Conservation (phyloP, 1,140 invertebrate species). For the Trichonephila clavipes region DNA sequence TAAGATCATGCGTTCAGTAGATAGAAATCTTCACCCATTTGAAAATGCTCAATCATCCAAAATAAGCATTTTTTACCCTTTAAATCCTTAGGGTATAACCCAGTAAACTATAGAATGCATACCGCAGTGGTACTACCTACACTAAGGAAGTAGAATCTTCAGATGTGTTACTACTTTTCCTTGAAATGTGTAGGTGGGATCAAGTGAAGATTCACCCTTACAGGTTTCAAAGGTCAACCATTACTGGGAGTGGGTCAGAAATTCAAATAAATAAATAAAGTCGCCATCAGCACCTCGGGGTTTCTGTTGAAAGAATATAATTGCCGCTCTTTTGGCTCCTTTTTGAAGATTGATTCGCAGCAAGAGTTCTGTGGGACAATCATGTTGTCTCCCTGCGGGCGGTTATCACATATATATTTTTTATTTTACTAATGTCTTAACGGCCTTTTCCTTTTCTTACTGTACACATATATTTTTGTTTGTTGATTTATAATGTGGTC, state of each 20-base stretch:
- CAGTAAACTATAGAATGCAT: background rate
- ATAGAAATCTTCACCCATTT: background rate
- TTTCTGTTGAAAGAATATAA: background rate
- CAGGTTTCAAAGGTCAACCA: background rate
- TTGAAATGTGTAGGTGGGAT: background rate
- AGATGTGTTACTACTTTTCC: background rate
- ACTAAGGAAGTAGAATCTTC: too few relatives aligned
- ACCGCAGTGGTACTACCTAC: too few relatives aligned
- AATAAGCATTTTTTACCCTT: background rate
- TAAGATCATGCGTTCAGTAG: too few relatives aligned
- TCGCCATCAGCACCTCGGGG: background rate
- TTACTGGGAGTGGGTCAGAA: background rate
- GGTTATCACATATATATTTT: background rate
- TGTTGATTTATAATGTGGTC: too few relatives aligned
- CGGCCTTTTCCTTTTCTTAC: too few relatives aligned
- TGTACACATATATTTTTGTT: too few relatives aligned
- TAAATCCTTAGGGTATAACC: background rate
- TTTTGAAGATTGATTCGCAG: background rate
- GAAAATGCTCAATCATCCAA: background rate
- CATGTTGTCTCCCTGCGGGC: background rate
- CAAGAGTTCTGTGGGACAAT: background rate
- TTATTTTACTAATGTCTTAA: too few relatives aligned
- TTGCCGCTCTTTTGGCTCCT: background rate
- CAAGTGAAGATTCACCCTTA: conserved; percentile 1
- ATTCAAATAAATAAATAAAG: background rate